A percentile compares a stretch with the other conserved stretches of the same genome.
phyloP scores from a whole-genome alignment of 2,797 vertebrate genomes.

The Ctenopoma multispine region DNA sequence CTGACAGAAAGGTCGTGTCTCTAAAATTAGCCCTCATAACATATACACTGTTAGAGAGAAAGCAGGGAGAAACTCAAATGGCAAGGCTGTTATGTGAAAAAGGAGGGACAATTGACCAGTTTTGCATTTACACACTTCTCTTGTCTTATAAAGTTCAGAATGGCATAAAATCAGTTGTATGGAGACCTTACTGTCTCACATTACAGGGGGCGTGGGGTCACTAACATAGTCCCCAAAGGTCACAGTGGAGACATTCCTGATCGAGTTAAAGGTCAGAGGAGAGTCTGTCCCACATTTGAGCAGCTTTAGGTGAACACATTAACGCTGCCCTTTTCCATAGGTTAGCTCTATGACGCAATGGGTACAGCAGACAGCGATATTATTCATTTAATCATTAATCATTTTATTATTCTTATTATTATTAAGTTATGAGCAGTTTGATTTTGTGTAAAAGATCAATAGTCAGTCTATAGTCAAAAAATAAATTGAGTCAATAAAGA shows the following conservation, averaged over 20 bases:
- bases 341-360: neutral
- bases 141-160: constrained; percentile 13
- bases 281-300: constrained; percentile 27
- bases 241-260: constrained; percentile 52
- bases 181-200: constrained; percentile 12
- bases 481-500: too few relatives aligned
- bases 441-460: too few relatives aligned
- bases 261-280: constrained; percentile 75
- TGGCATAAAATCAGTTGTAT: constrained; percentile 18
- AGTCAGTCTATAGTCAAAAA: too few relatives aligned
- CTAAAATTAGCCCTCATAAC: constrained; percentile 79
- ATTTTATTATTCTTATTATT: too few relatives aligned
- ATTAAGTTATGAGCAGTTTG: too few relatives aligned
- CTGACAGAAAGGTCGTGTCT: constrained; percentile 80
- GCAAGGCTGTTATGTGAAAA: neutral
- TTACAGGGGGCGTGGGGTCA: constrained; percentile 56
- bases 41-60: constrained; percentile 43
- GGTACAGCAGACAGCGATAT: too few relatives aligned
- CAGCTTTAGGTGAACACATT: constrained; percentile 24
- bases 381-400: too few relatives aligned
- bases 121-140: neutral
- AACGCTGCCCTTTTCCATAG: constrained; percentile 31
- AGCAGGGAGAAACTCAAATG: constrained; percentile 15
- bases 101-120: neutral
- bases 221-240: constrained; percentile 64